phyloP scores from a whole-genome alignment of 23 tunicate genomes.

The Ciona savignyi region DNA sequence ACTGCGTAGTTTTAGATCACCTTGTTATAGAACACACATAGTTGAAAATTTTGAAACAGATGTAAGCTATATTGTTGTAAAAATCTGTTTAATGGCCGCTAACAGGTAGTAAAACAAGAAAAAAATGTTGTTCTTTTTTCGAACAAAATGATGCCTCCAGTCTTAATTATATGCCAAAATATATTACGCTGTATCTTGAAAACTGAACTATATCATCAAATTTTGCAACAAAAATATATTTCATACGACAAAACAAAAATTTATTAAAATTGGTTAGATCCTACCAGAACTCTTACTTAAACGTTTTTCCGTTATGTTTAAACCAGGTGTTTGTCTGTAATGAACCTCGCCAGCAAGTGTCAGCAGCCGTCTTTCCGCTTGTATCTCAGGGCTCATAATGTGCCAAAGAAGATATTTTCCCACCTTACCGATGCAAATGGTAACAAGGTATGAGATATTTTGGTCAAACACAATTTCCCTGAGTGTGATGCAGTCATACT shows the following conservation, averaged over 20 bases:
- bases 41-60: too few relatives aligned
- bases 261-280: background rate
- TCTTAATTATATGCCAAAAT: background rate
- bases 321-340: constrained; percentile 63
- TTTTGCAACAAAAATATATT: too few relatives aligned
- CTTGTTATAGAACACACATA: too few relatives aligned
- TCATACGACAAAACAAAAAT: too few relatives aligned
- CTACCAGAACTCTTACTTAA: background rate
- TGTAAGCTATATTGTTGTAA: too few relatives aligned
- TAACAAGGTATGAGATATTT: constrained; percentile 49
- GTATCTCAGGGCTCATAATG: constrained; percentile 76
- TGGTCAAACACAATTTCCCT: too few relatives aligned
- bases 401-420: constrained; percentile 40
- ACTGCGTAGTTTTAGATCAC: too few relatives aligned
- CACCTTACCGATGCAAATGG: constrained; percentile 50
- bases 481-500: too few relatives aligned
- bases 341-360: constrained; percentile 71
- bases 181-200: too few relatives aligned
- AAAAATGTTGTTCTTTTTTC: background rate
- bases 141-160: background rate
- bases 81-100: too few relatives aligned
- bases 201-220: too few relatives aligned
- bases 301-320: background rate
- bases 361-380: constrained; percentile 62
- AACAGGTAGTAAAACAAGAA: background rate